Evolutionary conservation across 2,113 vertebrate genomes (phyloP).

Genomic region (Hemibagrus wyckioides): DNA sequence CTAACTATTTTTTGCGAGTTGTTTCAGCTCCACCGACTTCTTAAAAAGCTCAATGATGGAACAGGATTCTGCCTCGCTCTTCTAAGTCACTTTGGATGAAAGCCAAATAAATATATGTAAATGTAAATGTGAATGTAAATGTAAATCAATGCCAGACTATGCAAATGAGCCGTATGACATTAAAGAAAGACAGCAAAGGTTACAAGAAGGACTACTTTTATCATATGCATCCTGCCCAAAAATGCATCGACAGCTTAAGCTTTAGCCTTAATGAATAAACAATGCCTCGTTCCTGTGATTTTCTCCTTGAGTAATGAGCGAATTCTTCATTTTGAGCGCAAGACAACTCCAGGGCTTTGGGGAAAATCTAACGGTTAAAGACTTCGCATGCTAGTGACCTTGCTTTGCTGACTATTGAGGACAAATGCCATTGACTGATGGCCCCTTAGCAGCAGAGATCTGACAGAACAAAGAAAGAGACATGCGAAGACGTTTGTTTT

Average conservation of each 20-base stretch:
- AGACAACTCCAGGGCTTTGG: background rate
- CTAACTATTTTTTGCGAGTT: background rate
- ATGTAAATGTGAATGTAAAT: conserved; percentile 10
- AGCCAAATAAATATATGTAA: conserved; percentile 10
- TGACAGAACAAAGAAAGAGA: background rate
- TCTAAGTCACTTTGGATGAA: conserved; percentile 2
- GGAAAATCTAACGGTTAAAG: background rate
- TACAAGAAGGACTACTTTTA: conserved; percentile 15
- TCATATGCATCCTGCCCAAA: background rate
- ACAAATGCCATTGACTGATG: background rate
- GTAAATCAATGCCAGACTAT: background rate
- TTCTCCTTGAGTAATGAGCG: background rate
- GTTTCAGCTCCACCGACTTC: background rate
- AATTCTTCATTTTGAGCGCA: background rate
- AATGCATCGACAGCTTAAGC: conserved; percentile 11
- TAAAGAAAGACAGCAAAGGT: conserved; percentile 26
- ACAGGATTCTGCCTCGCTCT: background rate
- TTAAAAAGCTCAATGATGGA: background rate
- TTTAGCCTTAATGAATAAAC: conserved; percentile 20
- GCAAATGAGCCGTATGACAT: background rate
- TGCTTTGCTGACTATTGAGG: background rate
- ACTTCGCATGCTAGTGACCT: background rate
- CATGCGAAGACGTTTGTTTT: background rate
- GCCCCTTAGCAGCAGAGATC: background rate
- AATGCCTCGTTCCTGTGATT: background rate